These are phyloP conservation scores for Barypeithes pellucidus DNA, from an alignment of 2,888 invertebrate genomes.

Conservation along the genomic window DNA sequence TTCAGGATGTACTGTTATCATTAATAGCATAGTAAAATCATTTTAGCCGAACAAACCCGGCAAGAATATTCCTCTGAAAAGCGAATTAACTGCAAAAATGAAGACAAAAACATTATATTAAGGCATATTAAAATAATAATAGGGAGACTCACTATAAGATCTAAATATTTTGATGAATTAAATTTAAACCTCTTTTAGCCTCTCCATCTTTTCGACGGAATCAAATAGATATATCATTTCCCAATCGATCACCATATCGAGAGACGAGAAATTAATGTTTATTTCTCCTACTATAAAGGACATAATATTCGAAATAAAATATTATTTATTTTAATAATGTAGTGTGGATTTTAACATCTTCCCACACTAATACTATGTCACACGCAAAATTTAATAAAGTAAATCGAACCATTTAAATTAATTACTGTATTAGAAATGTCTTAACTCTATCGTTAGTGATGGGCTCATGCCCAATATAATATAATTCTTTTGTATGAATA, in stretches of 20 bases:
- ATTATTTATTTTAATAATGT: constrained; percentile 5
- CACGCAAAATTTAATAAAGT: constrained; percentile 15
- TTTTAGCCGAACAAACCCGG: too few species aligned
- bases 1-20: too few species aligned
- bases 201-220: neutral
- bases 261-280: neutral
- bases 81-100: too few species aligned
- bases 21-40: too few species aligned
- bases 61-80: too few species aligned
- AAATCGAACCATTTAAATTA: constrained; percentile 10
- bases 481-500: too few species aligned
- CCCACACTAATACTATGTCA: constrained; percentile 3
- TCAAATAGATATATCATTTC: neutral
- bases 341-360: constrained; percentile 8
- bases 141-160: too few species aligned
- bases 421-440: neutral
- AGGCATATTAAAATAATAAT: too few species aligned
- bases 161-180: too few species aligned
- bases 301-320: neutral
- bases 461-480: too few species aligned
- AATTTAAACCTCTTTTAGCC: too few species aligned
- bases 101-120: too few species aligned
- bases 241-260: neutral
- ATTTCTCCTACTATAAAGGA: constrained; percentile 5
- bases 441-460: neutral